phyloP scores from a whole-genome alignment of 2,113 vertebrate species.

The Tyto alba region DNA sequence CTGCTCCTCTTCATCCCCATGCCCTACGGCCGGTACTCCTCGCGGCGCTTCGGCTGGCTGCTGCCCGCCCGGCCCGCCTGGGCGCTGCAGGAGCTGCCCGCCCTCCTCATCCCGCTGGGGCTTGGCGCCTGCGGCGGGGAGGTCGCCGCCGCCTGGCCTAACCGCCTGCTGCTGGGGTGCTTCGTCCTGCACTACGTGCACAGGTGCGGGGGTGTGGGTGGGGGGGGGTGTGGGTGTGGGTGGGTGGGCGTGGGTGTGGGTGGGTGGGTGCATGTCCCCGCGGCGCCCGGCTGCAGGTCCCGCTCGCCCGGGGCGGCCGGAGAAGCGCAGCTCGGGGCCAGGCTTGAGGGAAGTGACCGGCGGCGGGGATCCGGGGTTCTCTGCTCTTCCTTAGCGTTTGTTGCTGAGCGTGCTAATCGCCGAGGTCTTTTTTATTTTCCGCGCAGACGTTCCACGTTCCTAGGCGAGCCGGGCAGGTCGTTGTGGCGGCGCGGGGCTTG shows the following conservation, averaged over 20 bases:
- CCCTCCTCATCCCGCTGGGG: conserved; percentile 74
- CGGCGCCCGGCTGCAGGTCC: too few relatives aligned
- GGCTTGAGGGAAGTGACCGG: accelerated
- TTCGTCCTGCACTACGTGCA: conserved; percentile 86
- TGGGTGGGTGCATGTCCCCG: too few relatives aligned
- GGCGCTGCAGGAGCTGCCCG: conserved; percentile 83
- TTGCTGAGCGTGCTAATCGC: too few relatives aligned
- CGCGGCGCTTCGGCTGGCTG: conserved; percentile 25
- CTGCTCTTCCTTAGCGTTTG: too few relatives aligned
- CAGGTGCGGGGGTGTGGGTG: too few relatives aligned
- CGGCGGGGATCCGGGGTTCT: too few relatives aligned
- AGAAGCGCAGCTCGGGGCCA: accelerated
- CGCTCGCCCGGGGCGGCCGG: too few relatives aligned
- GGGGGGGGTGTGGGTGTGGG: too few relatives aligned
- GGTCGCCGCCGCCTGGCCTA: conserved; percentile 54
- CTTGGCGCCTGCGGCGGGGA: conserved; percentile 50
- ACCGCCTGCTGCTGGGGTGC: conserved; percentile 79
- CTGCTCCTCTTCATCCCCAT: conserved; percentile 52
- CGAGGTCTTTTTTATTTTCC: too few relatives aligned
- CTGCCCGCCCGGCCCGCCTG: conserved; percentile 51
- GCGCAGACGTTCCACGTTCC: accelerated
- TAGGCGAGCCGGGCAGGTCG: accelerated
- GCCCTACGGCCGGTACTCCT: conserved; percentile 74
- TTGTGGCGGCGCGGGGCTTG: accelerated
- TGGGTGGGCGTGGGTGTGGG: too few relatives aligned